Percentiles rank a stretch among this genome's conserved stretches.
Conservation (phyloP, 1,140 invertebrate genomes). For the Zeugodacus cucurbitae region DNA sequence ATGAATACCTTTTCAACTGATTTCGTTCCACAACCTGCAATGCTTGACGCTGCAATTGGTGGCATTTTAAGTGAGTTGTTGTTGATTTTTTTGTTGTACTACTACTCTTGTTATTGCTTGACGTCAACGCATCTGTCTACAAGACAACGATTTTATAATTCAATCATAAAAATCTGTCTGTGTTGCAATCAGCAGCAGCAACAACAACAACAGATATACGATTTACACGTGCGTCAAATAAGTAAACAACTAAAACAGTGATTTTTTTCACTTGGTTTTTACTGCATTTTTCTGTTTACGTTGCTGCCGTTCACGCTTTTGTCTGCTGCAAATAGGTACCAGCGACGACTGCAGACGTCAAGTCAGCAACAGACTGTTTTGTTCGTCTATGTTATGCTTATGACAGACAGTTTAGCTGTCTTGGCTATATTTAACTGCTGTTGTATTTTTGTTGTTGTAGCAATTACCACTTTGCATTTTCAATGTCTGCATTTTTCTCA, state of each 20-base stretch:
- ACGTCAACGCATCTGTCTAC: neutral
- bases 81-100: neutral
- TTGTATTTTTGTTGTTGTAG: neutral
- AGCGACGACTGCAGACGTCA: neutral
- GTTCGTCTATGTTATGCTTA: neutral
- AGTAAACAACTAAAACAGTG: neutral
- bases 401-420: neutral
- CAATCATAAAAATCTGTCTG: constrained; percentile 23
- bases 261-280: neutral
- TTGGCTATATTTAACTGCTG: neutral
- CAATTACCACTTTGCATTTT: constrained; percentile 36
- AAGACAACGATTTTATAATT: constrained; percentile 10
- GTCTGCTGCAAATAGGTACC: neutral
- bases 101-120: neutral
- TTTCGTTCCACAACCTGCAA: neutral
- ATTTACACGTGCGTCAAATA: constrained; percentile 21
- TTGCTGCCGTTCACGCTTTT: neutral
- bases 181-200: neutral
- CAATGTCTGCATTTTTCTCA: neutral
- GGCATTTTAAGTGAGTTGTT: constrained; percentile 14
- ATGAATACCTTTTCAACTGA: neutral
- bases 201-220: neutral
- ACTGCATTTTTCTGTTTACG: neutral
- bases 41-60: neutral
- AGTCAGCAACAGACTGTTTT: neutral